Evolutionary conservation across 2,888 invertebrate genomes (phyloP).

Genomic region (Alloplasta piceator): DNA sequence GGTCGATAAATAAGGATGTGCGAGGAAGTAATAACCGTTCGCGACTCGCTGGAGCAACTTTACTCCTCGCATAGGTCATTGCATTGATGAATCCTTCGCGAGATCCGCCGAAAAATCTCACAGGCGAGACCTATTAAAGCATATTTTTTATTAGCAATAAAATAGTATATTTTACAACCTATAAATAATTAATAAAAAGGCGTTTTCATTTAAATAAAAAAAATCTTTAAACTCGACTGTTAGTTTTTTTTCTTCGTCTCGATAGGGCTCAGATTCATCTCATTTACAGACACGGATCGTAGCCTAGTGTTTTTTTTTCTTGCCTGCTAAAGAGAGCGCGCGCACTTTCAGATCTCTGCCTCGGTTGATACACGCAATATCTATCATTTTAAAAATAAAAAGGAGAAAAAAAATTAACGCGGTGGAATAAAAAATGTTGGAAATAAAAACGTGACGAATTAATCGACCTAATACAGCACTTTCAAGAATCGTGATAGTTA

Average conservation of each 20-base stretch:
- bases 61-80: constrained; percentile 38
- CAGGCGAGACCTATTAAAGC: constrained; percentile 65
- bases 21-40: not conserved
- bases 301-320: not conserved
- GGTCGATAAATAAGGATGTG: too few relatives aligned
- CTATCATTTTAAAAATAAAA: not conserved
- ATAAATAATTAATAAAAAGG: constrained; percentile 80
- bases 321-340: not conserved
- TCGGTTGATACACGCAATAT: not conserved
- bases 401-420: not conserved
- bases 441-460: not conserved
- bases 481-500: not conserved
- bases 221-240: constrained; percentile 46
- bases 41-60: constrained; percentile 5
- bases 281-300: not conserved
- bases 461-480: not conserved
- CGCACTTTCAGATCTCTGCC: not conserved
- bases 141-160: constrained; percentile 81
- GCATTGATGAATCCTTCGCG: not conserved
- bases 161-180: constrained; percentile 82
- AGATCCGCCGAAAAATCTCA: too few relatives aligned
- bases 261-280: constrained; percentile 35
- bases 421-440: not conserved
- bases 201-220: constrained; percentile 58
- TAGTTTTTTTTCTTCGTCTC: constrained; percentile 40